Base-by-base conservation (phyloP, 2,888 invertebrate species). In the Polydrusus tereticollis region DNA sequence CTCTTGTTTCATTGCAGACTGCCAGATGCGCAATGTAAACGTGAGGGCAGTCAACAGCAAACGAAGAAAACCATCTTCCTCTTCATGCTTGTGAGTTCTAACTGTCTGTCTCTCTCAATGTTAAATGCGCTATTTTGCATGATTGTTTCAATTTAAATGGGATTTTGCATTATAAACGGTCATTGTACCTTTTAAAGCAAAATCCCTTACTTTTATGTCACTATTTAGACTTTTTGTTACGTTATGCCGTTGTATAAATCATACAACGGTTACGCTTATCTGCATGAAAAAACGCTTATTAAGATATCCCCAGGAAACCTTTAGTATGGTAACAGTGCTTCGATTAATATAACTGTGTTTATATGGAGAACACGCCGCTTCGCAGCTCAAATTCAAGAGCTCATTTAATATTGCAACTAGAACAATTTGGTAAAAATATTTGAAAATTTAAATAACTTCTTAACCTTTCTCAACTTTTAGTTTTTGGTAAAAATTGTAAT, bases 1-100 rank as follows among this genome's bases (percentile, higher is more conserved):
- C 87, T 86, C 86, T 89, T 90, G 89, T 90, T 90, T 89, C 89
- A 90, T 91, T 91, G 89, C 90, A 91, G 91, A 91, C 90, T 90
- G 89, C 89, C 90, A 90, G 89, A 90, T 89, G 90, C 90, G 90
- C 89, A 90, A 90, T 90, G 90, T 90, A 89, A 90, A 90, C 89
- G 89, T 89, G 89, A 90, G 90, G 89, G 90, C 89, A 88, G 89
- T 89, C 89, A 88, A 88, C 89, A 87, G 88, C 87, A 89, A 89
- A 88, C 87, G 89, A 89, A 89, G 89, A 87, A 89, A 89, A 88
- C 87, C 89, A 87, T 87, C 89, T 68, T 67, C 79, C 87, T 88
- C 89, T 86, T 88, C 89, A 87, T 90, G 89, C 89, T 89, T 89
- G 89, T 90, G 90, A 89, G 90, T 90, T 87, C 87, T 87, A 87